Evolutionary conservation across 1,140 invertebrate species (phyloP).

Genomic region (Ridgeia piscesae): DNA sequence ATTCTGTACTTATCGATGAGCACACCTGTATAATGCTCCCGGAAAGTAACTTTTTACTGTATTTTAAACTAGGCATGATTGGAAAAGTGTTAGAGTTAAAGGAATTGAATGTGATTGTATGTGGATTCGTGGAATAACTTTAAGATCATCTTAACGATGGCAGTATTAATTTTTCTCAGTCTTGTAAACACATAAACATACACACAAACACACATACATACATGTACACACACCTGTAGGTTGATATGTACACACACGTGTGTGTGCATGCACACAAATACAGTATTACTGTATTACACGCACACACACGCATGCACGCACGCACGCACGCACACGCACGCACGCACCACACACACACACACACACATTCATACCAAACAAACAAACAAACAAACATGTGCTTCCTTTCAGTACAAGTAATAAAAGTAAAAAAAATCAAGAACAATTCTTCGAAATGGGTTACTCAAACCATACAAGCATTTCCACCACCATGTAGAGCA

Average conservation of each 20-base stretch:
- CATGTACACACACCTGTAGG: too few species aligned
- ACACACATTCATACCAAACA: too few species aligned
- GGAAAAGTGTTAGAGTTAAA: neutral
- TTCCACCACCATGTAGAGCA: neutral
- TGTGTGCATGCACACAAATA: neutral
- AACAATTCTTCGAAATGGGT: neutral
- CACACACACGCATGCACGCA: neutral
- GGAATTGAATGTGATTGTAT: too few species aligned
- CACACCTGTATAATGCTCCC: neutral
- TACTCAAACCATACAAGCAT: neutral
- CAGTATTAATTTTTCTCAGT: too few species aligned
- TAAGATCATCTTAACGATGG: too few species aligned
- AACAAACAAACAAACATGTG: neutral
- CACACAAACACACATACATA: too few species aligned
- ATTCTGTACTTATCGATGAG: neutral
- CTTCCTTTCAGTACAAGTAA: neutral
- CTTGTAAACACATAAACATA: too few species aligned
- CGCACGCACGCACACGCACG: neutral
- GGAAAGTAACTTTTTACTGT: neutral
- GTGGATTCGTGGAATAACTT: too few species aligned
- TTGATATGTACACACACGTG: neutral
- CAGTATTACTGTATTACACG: too few species aligned
- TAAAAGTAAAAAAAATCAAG: neutral
- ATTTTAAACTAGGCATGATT: neutral
- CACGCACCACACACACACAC: neutral